Conservation (phyloP, 2,113 vertebrate species). For the Catharus minimus region DNA sequence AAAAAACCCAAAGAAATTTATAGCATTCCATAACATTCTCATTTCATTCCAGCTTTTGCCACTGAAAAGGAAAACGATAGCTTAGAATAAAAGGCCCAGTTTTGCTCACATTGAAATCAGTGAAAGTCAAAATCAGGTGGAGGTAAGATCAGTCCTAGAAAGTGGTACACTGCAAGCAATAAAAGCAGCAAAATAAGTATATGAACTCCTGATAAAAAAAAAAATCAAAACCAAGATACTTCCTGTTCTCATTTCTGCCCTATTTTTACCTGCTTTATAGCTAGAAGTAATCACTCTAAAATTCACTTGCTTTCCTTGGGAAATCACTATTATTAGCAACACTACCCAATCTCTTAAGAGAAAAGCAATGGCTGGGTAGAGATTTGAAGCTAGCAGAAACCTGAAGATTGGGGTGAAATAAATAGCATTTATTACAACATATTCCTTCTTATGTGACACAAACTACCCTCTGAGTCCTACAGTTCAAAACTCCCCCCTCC, state of each 20-base stretch:
- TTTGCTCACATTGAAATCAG: neutral
- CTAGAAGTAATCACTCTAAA: neutral
- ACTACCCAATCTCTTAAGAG: constrained; percentile 50
- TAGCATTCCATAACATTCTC: neutral
- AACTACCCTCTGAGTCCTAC: constrained; percentile 15
- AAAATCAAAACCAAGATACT: neutral
- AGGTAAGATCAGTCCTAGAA: neutral
- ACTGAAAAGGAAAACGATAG: neutral
- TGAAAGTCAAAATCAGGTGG: neutral
- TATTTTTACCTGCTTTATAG: constrained; percentile 21
- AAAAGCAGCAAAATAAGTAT: neutral
- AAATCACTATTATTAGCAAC: constrained; percentile 12
- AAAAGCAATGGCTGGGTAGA: constrained; percentile 13
- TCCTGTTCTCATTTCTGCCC: constrained; percentile 25
- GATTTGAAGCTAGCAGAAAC: constrained; percentile 45
- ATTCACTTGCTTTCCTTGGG: neutral
- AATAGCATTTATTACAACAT: constrained; percentile 56
- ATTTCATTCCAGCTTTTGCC: neutral
- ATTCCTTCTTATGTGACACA: constrained; percentile 28
- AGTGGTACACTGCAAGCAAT: neutral
- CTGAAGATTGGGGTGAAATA: constrained; percentile 46
- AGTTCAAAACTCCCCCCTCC: neutral
- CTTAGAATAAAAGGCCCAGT: constrained; percentile 13
- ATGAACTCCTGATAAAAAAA: neutral
- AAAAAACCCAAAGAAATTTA: neutral